These are phyloP conservation scores for Drosophila flavopinicola DNA, from an alignment of 2,888 invertebrate genomes.

Conservation along the genomic window DNA sequence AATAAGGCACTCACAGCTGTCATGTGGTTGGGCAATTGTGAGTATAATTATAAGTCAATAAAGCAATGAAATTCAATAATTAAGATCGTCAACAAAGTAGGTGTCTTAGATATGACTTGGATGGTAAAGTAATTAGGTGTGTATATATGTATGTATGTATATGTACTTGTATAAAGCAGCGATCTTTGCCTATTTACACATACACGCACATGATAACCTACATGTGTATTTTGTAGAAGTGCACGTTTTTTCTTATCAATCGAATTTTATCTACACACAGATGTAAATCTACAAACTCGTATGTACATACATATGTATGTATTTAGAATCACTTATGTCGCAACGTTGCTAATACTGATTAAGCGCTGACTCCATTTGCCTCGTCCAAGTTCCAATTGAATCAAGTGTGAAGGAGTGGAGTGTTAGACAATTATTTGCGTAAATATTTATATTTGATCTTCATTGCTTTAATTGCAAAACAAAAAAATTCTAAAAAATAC, in stretches of 20 bases:
- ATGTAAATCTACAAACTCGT: neutral
- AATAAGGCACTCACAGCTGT: constrained; percentile 21
- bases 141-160: too few relatives aligned
- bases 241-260: constrained; percentile 44
- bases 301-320: neutral
- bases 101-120: too few relatives aligned
- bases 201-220: neutral
- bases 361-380: constrained; percentile 5
- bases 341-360: constrained; percentile 21
- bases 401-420: neutral
- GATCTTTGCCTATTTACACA: too few relatives aligned
- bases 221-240: constrained; percentile 3
- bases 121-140: too few relatives aligned
- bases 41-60: constrained; percentile 13
- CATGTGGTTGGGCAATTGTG: constrained; percentile 22
- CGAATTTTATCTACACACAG: constrained; percentile 34
- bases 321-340: constrained; percentile 6
- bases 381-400: too few relatives aligned
- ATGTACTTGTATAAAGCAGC: too few relatives aligned
- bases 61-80: constrained; percentile 11
- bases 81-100: neutral
- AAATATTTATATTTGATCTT: too few relatives aligned
- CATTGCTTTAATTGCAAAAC: too few relatives aligned
- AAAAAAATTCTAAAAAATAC: too few relatives aligned
- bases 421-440: too few relatives aligned